A percentile compares a stretch with the other conserved stretches of the same genome.
Evolutionary conservation across 64 coral and sea anemone species (phyloP).

Genomic region (Orbicella faveolata): DNA sequence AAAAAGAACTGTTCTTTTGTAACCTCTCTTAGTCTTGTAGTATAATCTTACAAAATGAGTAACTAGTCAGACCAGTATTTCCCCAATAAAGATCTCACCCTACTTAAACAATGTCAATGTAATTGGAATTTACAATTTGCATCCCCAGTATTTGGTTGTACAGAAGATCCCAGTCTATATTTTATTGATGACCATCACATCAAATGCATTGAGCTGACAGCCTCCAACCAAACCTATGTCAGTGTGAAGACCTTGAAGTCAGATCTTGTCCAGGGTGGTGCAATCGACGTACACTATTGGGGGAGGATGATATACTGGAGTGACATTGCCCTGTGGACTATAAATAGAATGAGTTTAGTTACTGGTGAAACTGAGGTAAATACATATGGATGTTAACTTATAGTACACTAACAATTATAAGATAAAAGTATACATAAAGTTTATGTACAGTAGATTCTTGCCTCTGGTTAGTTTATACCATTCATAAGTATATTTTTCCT

Average conservation of each 20-base stretch:
- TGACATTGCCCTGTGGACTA: conserved; percentile 20
- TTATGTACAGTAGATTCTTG: too few relatives aligned
- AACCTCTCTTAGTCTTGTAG: too few relatives aligned
- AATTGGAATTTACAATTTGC: background rate
- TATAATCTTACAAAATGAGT: too few relatives aligned
- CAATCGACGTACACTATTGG: conserved; percentile 40
- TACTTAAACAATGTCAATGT: background rate
- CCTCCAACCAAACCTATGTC: background rate
- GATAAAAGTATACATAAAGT: too few relatives aligned
- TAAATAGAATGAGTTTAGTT: conserved; percentile 36
- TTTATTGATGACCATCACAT: conserved; percentile 24
- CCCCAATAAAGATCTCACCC: background rate
- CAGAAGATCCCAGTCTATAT: background rate
- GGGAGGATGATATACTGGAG: conserved; percentile 47
- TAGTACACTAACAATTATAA: too few relatives aligned
- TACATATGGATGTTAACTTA: background rate
- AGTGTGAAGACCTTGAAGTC: conserved; percentile 25
- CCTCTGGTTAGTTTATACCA: too few relatives aligned
- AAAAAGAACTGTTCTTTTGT: too few relatives aligned
- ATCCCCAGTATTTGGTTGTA: background rate
- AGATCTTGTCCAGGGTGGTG: background rate
- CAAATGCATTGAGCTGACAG: conserved; percentile 44
- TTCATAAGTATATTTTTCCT: too few relatives aligned
- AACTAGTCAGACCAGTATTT: background rate
- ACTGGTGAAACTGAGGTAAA: conserved; percentile 48